Percentiles rank a stretch among this genome's conserved stretches.
These are phyloP conservation scores for Crepidodera aurea DNA, from an alignment of 2,888 invertebrate species.

Conservation along the genomic window DNA sequence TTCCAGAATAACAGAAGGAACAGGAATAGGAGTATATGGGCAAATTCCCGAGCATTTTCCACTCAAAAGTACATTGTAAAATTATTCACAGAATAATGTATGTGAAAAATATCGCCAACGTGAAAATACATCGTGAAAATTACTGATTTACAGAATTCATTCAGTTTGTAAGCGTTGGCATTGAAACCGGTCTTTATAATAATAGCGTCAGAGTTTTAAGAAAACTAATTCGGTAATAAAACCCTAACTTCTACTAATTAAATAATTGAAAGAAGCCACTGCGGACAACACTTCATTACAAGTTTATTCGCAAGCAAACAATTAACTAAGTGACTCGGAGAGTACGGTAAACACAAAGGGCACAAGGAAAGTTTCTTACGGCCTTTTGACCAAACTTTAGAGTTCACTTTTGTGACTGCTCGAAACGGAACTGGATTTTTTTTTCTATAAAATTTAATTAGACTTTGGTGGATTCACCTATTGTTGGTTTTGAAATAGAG, in stretches of 20 bases:
- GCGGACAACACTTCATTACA: constrained; percentile 41
- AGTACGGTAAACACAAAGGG: constrained; percentile 13
- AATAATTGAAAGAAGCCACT: constrained; percentile 38
- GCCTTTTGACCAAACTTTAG: constrained; percentile 23
- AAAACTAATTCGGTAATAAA: constrained; percentile 26
- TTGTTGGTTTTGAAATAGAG: constrained; percentile 22
- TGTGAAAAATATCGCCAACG: too few species aligned
- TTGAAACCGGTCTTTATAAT: constrained; percentile 16
- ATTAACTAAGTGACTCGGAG: constrained; percentile 38
- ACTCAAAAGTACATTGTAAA: too few species aligned
- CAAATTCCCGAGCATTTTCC: too few species aligned
- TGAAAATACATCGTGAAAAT: too few species aligned
- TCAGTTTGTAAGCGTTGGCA: too few species aligned
- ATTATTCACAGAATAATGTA: too few species aligned
- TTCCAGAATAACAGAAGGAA: too few species aligned
- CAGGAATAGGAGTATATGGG: too few species aligned
- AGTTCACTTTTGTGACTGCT: constrained; percentile 13
- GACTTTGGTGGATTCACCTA: constrained; percentile 16
- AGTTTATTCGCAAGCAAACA: constrained; percentile 40
- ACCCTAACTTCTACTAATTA: constrained; percentile 35
- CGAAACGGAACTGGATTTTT: constrained; percentile 8
- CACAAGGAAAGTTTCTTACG: constrained; percentile 19
- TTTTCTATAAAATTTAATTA: constrained; percentile 20
- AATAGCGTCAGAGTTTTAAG: constrained; percentile 27
- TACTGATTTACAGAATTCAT: too few species aligned